Base-by-base conservation (phyloP, 2,888 invertebrate species). In the Tyria jacobaeae region DNA sequence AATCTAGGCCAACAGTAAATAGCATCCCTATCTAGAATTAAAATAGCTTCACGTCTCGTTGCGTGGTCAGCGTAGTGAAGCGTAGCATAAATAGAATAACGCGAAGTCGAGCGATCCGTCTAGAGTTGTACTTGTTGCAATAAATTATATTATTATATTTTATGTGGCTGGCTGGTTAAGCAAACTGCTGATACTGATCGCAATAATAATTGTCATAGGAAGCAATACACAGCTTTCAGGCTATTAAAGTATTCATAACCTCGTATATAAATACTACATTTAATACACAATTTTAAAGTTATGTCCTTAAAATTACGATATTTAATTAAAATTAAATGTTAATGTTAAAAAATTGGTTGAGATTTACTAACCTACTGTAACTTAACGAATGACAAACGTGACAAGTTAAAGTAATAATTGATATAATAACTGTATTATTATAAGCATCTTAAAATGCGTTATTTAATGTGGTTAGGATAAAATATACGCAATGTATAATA, bases 1-100 rank as follows among this genome's bases (percentile, higher is more conserved):
- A 89, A 90, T 90, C 89, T 90, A 91, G 91, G 90, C 81, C 88
- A 86, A n/a, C 41, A 81, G 67, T 61, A 80, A 83, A 81, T 78
- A 80, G 75, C 78, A 81, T 83, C 82, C 83, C 83, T 87, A 85
- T 84, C 86, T 87, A 89, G 87, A 83, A 85, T 86, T 86, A 83
- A 85, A 83, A 80, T 78, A 81, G 79, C 75, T 73, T 71, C 76
- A 80, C 82, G 85, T 79, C 80, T 78, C 78, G 73, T 81, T 77
- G 84, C 84, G 80, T 80, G 83, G 82, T 82, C 80, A 80, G 83
- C 79, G 81, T 84, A 88, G 87, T 86, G 85, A 84, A 83, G 83
- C 87, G 85, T 88, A 82, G 77, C 87, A 81, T 85, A 89, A 89
- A 88, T 87, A 90, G 87, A 88, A 80, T 82, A 82, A 81, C 71